Evolutionary conservation across 2,113 vertebrate species (phyloP), one percentile per base, ranked within the genome.

Genomic region (Colaptes auratus): DNA sequence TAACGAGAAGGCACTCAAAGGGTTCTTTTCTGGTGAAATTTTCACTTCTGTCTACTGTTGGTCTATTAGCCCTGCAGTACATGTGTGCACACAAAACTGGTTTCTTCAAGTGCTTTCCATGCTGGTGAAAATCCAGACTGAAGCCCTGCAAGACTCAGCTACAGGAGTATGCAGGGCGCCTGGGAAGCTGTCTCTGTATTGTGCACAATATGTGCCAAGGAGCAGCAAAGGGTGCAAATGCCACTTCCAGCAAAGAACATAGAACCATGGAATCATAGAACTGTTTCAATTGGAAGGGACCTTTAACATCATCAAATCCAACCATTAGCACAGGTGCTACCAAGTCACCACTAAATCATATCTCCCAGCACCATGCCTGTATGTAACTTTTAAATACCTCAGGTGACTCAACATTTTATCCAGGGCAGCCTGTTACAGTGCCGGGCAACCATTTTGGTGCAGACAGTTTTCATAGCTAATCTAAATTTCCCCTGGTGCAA

Each of bases 191-290:
- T 3, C 46, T 81, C 50, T 24, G 28, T 46, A 10, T 56, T 15
- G 7, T 2, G 5, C 21, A 8, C 8, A 5, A 12, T 39, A 17
- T 0, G 4, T 6, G 44, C 6, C 28, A 35, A 9, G 28, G 28
- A 66, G 56, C 20, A 85, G 71, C 13, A 53, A 58, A 82, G 35
- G 23, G 10, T 33, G 15, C 3, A 78, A 88, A 78, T 9, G 10
- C 1, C 18, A 61, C 21, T 9, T 48, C 46, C 17, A 48, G 17
- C 46, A 48, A 48, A 48, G 46, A 48, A 8, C 46, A 48, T 48
- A 48, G 46, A 48, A 20, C 46, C 42, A 44, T 44, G 42, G 42
- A 44, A 44, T 44, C 42, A 44, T 48, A 48, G 46, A 48, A 48
- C 46, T 48, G 46, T 48, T 48, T 48, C 46, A 48, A 18, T 20